Base-by-base conservation (phyloP, 92 coral and sea anemone species). In the Muricea muricata region DNA sequence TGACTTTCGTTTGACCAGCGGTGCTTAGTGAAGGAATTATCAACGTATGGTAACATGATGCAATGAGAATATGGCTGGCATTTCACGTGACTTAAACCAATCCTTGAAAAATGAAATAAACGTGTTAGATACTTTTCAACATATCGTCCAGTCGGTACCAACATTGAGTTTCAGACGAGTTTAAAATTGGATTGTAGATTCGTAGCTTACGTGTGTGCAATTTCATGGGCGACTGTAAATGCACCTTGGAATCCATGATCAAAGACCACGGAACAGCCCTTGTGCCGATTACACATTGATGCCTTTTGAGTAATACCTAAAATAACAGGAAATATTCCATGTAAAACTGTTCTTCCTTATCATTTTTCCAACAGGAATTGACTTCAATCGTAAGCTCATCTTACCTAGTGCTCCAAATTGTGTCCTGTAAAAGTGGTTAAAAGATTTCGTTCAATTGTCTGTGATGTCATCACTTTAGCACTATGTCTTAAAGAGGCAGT, bases 201-300 rank as follows among this genome's bases (percentile, higher is more conserved):
- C n/a, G n/a, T n/a, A 28, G 91, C 98, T 87, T 91, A 94, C 98
- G 97, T 87, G 76, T 94, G 98, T 13, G 97, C 98, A 29, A 93
- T 91, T 81, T 94, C 98, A 75, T 94, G 98, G 15, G 98, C 98
- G 21, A 94, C 73, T 23, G 89, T 81, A 56, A 91, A 89, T 21
- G 93, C 80, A 34, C 97, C 89, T 3, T 93, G 58, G 77, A 94
- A 94, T 37, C 98, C 98, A 75, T 91, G 92, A 52, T 94, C 97
- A n/a, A 89, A 93, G 55, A 93, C 91, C 2, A 94, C 78, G 1
- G 98, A 89, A 61, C 98, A 94, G 82, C 97, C 93, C 17, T 92
- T 87, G 14, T 78, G 66, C 0, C 93, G 89, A 56, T 87, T 84
- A 75, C 98, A 94, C 98, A 94, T 93, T 57, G 91, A 92, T 17